Conservation (phyloP, 2,888 invertebrate species). For the Leptinotarsa juncta region DNA sequence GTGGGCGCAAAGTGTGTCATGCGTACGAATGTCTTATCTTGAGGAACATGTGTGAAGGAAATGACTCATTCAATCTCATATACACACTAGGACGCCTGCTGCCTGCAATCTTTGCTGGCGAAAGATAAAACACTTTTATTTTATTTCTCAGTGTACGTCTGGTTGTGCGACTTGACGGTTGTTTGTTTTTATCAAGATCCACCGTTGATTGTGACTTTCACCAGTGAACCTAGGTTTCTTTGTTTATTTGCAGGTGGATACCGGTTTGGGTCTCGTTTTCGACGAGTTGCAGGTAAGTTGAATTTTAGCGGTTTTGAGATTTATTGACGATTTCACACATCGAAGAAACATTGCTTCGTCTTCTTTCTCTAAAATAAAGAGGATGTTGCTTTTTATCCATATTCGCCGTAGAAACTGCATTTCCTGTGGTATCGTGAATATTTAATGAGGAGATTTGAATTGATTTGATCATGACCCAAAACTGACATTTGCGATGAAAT, state of each 20-base stretch:
- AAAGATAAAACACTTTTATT: slow-evolving; percentile 17
- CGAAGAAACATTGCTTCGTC: not conserved
- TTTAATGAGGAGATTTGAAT: slow-evolving; percentile 2
- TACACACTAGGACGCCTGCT: slow-evolving; percentile 31
- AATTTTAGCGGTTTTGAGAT: not conserved
- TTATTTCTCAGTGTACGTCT: slow-evolving; percentile 21
- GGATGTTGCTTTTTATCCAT: not conserved
- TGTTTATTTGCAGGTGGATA: slow-evolving; percentile 39
- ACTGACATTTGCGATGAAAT: too few relatives aligned
- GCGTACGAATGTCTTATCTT: slow-evolving; percentile 37
- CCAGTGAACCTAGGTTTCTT: slow-evolving; percentile 21
- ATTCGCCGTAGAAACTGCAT: slow-evolving; percentile 1
- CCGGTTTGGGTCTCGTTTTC: slow-evolving; percentile 24
- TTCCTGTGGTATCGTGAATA: slow-evolving; percentile 5
- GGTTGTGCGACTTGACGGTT: slow-evolving; percentile 27
- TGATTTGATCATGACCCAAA: not conserved
- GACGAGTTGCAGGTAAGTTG: slow-evolving; percentile 21
- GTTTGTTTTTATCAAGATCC: slow-evolving; percentile 17
- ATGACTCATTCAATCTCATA: slow-evolving; percentile 38
- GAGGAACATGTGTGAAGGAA: slow-evolving; percentile 36
- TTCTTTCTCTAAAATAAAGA: not conserved
- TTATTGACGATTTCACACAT: not conserved
- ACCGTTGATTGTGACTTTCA: slow-evolving; percentile 17
- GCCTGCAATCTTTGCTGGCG: slow-evolving; percentile 10
- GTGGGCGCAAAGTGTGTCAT: slow-evolving; percentile 36